A percentile compares a stretch with the other conserved stretches of the same genome.
phyloP scores from a whole-genome alignment of 2,888 invertebrate species.

The Noctuana brunneofusca region DNA sequence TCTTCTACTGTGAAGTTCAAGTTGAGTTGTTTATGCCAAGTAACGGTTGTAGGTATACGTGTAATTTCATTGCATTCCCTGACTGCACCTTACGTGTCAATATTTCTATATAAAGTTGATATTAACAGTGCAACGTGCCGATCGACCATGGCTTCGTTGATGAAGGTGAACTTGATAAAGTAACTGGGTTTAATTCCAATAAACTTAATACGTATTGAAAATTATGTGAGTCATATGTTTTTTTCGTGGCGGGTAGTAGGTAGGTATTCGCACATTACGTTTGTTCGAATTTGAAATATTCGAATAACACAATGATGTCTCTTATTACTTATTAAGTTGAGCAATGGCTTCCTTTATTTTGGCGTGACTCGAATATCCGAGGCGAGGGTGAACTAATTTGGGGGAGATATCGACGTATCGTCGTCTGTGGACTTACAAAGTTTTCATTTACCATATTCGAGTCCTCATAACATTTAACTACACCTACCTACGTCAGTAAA shows the following conservation, averaged over 20 bases:
- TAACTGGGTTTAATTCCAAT: not conserved
- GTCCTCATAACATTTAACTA: too few relatives aligned
- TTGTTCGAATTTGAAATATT: slow-evolving; percentile 12
- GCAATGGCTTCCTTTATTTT: slow-evolving; percentile 22
- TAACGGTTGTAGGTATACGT: slow-evolving; percentile 25
- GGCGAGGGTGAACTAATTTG: slow-evolving; percentile 17
- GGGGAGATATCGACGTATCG: slow-evolving; percentile 23
- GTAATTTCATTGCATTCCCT: slow-evolving; percentile 26
- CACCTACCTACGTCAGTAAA: slow-evolving; percentile 12
- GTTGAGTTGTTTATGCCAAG: slow-evolving; percentile 13
- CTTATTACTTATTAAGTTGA: slow-evolving; percentile 15
- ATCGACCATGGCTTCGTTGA: slow-evolving; percentile 13
- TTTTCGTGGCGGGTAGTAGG: slow-evolving; percentile 22
- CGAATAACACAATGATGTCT: slow-evolving; percentile 8
- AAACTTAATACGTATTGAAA: slow-evolving; percentile 9
- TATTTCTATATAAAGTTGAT: too few relatives aligned
- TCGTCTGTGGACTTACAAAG: too few relatives aligned
- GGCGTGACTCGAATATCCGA: slow-evolving; percentile 13
- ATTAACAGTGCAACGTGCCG: slow-evolving; percentile 31
- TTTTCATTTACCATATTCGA: too few relatives aligned
- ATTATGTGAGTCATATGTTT: slow-evolving; percentile 26
- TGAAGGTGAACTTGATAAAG: slow-evolving; percentile 36
- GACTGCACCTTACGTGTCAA: slow-evolving; percentile 31
- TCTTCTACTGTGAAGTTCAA: slow-evolving; percentile 15
- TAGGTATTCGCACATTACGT: not conserved